phyloP scores from a whole-genome alignment of 2,888 invertebrate species.

The Apotomis betuletana region DNA sequence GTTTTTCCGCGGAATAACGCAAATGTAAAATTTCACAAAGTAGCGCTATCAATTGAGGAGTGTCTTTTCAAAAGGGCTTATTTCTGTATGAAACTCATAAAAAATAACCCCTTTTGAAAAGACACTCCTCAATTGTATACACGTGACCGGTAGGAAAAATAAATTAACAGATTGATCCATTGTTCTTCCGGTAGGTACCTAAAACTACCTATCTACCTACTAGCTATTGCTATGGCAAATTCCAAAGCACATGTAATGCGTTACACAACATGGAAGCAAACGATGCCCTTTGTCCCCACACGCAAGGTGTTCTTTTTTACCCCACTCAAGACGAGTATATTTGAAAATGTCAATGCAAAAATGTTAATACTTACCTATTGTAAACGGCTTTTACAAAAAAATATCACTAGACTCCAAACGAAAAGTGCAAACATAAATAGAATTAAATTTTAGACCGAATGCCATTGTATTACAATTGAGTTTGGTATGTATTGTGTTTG shows the following conservation, averaged over 20 bases:
- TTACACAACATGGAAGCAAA: slow-evolving; percentile 1
- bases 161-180: too few relatives aligned
- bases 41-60: too few relatives aligned
- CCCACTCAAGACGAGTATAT: slow-evolving; percentile 16
- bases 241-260: slow-evolving; percentile 5
- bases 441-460: neutral
- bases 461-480: neutral
- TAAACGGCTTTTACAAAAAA: slow-evolving; percentile 25
- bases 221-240: neutral
- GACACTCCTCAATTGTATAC: too few relatives aligned
- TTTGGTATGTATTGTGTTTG: slow-evolving; percentile 3
- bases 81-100: too few relatives aligned
- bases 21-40: too few relatives aligned
- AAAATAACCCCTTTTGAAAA: too few relatives aligned
- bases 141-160: too few relatives aligned
- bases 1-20: too few relatives aligned
- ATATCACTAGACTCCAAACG: neutral
- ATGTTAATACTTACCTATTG: slow-evolving; percentile 29
- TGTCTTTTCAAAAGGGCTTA: too few relatives aligned
- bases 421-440: neutral
- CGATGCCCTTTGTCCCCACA: slow-evolving; percentile 22
- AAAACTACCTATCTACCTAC: too few relatives aligned
- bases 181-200: too few relatives aligned
- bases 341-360: slow-evolving; percentile 29
- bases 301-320: slow-evolving; percentile 37